Evolutionary conservation across 2,797 vertebrate genomes (phyloP), one percentile per base, ranked within the genome.

Genomic region (Cetoscarus ocellatus): DNA sequence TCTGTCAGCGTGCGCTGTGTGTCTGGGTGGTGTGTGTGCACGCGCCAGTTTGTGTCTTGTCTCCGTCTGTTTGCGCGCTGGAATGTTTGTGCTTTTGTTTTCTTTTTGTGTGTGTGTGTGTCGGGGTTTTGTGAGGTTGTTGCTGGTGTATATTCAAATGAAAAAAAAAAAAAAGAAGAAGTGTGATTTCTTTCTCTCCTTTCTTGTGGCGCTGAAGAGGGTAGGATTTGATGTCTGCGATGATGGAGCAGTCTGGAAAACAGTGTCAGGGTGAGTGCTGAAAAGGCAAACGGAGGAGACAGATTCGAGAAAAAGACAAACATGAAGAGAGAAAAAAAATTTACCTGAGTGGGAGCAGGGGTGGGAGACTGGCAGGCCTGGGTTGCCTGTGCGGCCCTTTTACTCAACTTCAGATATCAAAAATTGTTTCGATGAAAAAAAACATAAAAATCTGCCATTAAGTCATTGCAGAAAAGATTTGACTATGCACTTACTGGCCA

Each of bases 81-180:
- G 72, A 79, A 83, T 92, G 84, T 92, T 92, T 90, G 86, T 82
- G 86, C 73, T 70, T 86, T 75, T 88, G 79, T 79, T 27, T 50
- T 50, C 61, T 86, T 76, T 36, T 53, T 64, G 7, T 66, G 1
- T 48, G 17, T 38, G 54, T 77, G 77, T 79, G 79, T 74, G 73
- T 83, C 74, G 75, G 82, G 81, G 80, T 89, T 91, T 84, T 87
- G 87, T 87, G 90, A 90, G 88, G 81, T 78, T 89, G 85, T 87
- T 86, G 86, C 80, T 90, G 88, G 75, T 89, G 90, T 87, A 70
- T 85, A 90, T 90, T 91, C 73, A 88, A 86, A 92, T 91, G 80
- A 88, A 89, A 90, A 85, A 27, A 27, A 27, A 27, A 27, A 27
- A 27, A 4, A 2, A 27, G 27, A 27, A 27, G 27, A 27, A 69